Evolutionary conservation across 2,113 vertebrate species (phyloP).

Genomic region (Pyrgilauda ruficollis): DNA sequence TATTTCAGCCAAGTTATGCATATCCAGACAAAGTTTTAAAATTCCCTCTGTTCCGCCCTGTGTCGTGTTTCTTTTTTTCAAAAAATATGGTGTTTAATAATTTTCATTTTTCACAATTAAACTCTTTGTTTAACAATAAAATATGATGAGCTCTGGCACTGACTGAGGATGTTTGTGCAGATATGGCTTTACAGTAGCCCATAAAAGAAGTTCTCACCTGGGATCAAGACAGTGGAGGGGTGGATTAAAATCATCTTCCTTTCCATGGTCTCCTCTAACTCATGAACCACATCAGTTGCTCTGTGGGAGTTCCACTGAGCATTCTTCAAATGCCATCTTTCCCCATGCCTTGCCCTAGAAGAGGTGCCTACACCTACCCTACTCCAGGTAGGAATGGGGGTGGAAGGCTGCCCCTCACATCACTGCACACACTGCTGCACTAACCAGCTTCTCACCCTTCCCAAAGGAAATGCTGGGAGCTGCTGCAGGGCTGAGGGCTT

Average conservation of each 20-base stretch:
- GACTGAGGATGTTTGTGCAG: not conserved
- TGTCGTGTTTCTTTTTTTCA: not conserved
- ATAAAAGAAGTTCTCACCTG: not conserved
- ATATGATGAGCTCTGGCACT: not conserved
- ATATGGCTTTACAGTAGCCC: not conserved
- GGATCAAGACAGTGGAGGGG: not conserved
- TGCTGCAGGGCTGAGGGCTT: not conserved
- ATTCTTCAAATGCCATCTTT: not conserved
- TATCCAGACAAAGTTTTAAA: not conserved
- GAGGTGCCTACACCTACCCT: not conserved
- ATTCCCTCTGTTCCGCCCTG: not conserved
- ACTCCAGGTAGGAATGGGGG: not conserved
- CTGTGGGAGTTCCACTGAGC: not conserved
- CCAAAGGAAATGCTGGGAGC: not conserved
- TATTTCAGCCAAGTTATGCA: not conserved
- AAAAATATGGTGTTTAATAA: not conserved
- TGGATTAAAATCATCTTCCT: not conserved
- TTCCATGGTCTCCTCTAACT: not conserved
- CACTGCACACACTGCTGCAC: rapidly evolving
- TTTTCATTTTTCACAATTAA: not conserved
- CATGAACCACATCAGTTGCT: not conserved
- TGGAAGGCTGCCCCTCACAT: not conserved
- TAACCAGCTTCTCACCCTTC: not conserved
- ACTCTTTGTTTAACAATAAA: not conserved
- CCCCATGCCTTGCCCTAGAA: not conserved